Conservation (phyloP, 2,888 invertebrate genomes). For the Lasioglossum figueresi region DNA sequence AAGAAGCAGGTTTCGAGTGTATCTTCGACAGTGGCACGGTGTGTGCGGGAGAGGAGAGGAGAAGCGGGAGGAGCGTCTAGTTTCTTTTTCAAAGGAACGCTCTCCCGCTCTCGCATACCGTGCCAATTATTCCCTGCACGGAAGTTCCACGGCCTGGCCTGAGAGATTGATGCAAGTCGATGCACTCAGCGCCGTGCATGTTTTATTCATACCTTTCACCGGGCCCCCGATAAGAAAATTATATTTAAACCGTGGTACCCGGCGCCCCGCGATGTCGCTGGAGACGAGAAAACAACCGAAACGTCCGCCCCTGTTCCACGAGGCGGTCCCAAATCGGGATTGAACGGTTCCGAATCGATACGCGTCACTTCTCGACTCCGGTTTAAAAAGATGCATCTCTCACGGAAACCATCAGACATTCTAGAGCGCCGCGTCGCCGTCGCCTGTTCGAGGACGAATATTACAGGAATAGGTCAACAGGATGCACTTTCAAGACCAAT, state of each 20-base stretch:
- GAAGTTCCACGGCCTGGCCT: conserved; percentile 61
- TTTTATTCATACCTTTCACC: conserved; percentile 70
- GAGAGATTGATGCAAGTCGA: conserved; percentile 64
- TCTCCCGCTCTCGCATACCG: conserved; percentile 56
- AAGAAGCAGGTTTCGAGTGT: conserved; percentile 7
- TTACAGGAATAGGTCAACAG: conserved; percentile 26
- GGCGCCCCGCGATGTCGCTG: conserved; percentile 52
- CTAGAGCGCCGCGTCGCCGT: background rate
- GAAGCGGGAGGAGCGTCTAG: background rate
- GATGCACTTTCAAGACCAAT: conserved; percentile 25
- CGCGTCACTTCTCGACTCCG: background rate
- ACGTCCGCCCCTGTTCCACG: background rate
- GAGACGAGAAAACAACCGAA: conserved; percentile 50
- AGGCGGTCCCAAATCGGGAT: background rate
- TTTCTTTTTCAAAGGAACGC: conserved; percentile 27
- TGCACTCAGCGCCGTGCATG: conserved; percentile 52
- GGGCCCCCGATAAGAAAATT: conserved; percentile 65
- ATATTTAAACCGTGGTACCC: conserved; percentile 57
- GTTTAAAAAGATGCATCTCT: background rate
- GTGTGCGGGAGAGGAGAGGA: background rate
- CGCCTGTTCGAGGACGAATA: background rate
- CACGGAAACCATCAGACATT: background rate
- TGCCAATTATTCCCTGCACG: conserved; percentile 68
- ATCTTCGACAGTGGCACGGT: background rate
- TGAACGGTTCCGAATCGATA: background rate